Evolutionary conservation across 2,113 vertebrate species (phyloP), one percentile per base, ranked within the genome.

Genomic region (Centrocercus urophasianus): DNA sequence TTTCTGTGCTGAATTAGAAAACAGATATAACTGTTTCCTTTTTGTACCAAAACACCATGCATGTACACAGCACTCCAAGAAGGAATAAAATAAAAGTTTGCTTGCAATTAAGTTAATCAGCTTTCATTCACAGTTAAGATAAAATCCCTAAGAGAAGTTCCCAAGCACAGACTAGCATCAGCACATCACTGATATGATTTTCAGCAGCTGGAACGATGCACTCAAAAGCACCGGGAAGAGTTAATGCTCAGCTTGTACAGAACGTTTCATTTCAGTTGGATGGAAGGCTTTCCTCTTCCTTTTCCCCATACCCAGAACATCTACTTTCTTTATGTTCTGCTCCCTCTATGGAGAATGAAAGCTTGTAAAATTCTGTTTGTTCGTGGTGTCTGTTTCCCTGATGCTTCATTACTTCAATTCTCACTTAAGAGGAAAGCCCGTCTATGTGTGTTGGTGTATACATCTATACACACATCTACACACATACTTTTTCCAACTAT

Each of bases 101-200:
- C 72, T 84, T 91, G 86, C 84, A 96, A 96, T 96, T 97, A 94
- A 91, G 96, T 93, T 96, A 92, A 96, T 94, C 83, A 93, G 64
- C 66, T 96, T 95, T 95, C 93, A 95, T 93, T 94, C 95, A 93
- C 72, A 88, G 86, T 75, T 88, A 95, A 73, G 43, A 93, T 93
- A 86, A 96, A 94, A 89, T 78, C 36, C 74, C 73, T 81, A 87
- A 65, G 54, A 94, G 52, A 85, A 86, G 74, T 92, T 93, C 82
- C 78, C 83, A 79, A 69, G 47, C 59, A 74, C 1, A 88, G 86
- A 66, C 63, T 92, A 88, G 50, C 61, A 89, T 65, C 50, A 59
- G 47, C 48, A 78, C 0, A 1, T 81, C 72, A 93, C 3, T 92
- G 74, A 91, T 45, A 40, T 20, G 50, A 42, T 90, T 90, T 90